Percentiles rank a stretch among this genome's conserved stretches.
Evolutionary conservation across 1,140 invertebrate species (phyloP).

Genomic region (Hypothenemus hampei): DNA sequence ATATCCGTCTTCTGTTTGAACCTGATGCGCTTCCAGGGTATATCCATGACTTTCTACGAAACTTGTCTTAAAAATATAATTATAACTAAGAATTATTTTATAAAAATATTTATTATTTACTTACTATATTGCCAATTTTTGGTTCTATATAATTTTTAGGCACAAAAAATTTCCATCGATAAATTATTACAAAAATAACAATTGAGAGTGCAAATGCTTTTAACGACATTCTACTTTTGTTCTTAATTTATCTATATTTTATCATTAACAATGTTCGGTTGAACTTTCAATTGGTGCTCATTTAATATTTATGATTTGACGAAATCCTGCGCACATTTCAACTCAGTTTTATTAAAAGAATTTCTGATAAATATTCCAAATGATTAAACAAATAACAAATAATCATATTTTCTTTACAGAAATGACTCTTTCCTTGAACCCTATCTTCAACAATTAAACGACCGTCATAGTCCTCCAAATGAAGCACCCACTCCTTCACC

Average conservation of each 20-base stretch:
- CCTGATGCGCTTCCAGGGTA: constrained; percentile 56
- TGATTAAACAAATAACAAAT: not conserved
- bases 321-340: not conserved
- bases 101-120: not conserved
- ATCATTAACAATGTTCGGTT: not conserved
- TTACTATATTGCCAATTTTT: constrained; percentile 6
- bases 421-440: constrained; percentile 43
- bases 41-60: constrained; percentile 31
- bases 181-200: not conserved
- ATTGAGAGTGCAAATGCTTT: too few species aligned
- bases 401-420: constrained; percentile 32
- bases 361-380: not conserved
- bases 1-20: constrained; percentile 66
- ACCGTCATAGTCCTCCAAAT: constrained; percentile 36
- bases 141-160: not conserved
- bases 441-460: constrained; percentile 38
- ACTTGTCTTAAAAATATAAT: constrained; percentile 29
- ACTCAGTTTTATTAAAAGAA: not conserved
- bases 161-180: constrained; percentile 4
- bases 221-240: too few species aligned
- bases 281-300: not conserved
- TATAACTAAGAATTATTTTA: not conserved
- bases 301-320: not conserved
- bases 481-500: constrained; percentile 35
- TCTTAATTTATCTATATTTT: not conserved